phyloP scores from a whole-genome alignment of 2,888 invertebrate species.

The Hydropsyche betteni region DNA sequence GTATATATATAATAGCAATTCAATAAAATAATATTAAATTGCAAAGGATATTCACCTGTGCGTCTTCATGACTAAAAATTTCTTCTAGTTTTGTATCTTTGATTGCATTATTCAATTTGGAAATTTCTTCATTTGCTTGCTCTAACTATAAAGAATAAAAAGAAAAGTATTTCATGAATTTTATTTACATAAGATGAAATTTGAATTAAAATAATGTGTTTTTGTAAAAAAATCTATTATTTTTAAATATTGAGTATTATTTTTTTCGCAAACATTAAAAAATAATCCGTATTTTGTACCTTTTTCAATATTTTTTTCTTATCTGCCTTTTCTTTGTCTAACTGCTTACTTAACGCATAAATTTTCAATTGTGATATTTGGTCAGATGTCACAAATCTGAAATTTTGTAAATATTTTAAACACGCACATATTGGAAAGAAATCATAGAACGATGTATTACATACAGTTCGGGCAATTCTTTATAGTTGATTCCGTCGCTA shows the following conservation, averaged over 20 bases:
- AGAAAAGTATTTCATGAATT: background rate
- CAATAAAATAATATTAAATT: background rate
- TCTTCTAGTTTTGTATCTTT: constrained; percentile 3
- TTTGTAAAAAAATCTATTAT: background rate
- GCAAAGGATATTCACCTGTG: background rate
- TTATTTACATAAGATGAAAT: too few relatives aligned
- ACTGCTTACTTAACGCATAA: constrained; percentile 10
- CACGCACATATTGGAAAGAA: background rate
- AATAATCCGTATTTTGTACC: background rate
- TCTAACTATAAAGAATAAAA: constrained; percentile 3
- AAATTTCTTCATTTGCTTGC: constrained; percentile 16
- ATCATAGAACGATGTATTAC: background rate
- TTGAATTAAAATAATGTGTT: background rate
- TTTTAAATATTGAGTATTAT: background rate
- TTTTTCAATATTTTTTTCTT: constrained; percentile 26
- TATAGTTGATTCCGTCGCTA: constrained; percentile 3
- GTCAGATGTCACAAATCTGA: constrained; percentile 24
- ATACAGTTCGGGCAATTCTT: constrained; percentile 33
- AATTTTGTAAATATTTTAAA: constrained; percentile 7
- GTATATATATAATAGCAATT: background rate
- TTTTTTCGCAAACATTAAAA: too few relatives aligned
- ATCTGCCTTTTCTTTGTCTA: constrained; percentile 30
- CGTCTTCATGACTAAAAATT: background rate
- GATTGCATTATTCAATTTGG: background rate
- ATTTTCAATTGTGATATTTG: constrained; percentile 30